A percentile compares a stretch with the other conserved stretches of the same genome.
Evolutionary conservation across 2,797 vertebrate genomes (phyloP).

Genomic region (Falco novaeseelandiae): DNA sequence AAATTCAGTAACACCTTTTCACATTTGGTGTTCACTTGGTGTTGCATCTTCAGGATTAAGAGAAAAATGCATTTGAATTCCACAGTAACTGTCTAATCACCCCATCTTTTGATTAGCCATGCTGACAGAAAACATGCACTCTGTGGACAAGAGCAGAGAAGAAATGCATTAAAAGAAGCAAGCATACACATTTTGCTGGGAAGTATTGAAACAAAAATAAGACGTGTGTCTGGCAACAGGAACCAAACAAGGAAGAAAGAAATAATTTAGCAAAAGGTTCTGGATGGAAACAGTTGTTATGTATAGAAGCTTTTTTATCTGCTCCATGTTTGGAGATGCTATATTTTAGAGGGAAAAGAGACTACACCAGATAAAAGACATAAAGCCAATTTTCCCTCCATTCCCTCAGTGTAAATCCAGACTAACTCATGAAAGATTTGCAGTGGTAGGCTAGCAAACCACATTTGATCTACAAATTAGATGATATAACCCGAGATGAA

Average conservation of each 20-base stretch:
- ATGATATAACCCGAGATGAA: background rate
- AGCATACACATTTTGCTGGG: background rate
- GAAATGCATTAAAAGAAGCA: background rate
- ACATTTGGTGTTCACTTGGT: background rate
- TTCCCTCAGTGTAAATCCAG: background rate
- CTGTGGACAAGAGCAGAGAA: background rate
- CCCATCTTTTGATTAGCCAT: background rate
- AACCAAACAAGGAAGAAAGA: background rate
- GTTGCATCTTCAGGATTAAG: background rate
- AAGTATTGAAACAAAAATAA: background rate
- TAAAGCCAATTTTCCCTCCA: background rate
- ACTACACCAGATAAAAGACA: background rate
- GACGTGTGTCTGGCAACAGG: background rate
- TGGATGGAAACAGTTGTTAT: background rate
- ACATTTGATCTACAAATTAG: background rate
- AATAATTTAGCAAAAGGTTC: background rate
- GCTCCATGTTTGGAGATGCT: background rate
- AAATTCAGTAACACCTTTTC: background rate
- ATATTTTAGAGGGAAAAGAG: background rate
- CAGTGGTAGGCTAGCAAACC: background rate
- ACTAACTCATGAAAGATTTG: conserved; percentile 7
- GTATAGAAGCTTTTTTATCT: background rate
- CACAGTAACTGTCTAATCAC: background rate
- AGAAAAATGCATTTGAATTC: background rate
- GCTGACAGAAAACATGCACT: background rate